Evolutionary conservation across 1,140 invertebrate species (phyloP), one percentile per base, ranked within the genome.

Genomic region (Branchinecta lynchi): DNA sequence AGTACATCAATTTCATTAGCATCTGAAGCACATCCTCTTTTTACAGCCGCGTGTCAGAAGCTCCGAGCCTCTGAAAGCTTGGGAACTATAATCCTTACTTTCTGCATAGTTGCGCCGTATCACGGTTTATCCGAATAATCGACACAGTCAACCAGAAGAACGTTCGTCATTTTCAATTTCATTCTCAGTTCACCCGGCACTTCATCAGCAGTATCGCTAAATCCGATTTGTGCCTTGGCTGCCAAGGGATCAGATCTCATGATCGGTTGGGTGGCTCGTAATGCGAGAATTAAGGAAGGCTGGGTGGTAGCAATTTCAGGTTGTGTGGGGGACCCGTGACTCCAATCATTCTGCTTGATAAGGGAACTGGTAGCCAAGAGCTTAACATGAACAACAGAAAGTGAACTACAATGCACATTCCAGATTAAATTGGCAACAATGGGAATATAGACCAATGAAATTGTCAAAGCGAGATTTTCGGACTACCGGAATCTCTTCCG

Each of bases 141-240:
- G 51, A 60, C 51, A 60, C 51, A 60, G 51, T 60, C 51, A 60
- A 60, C 51, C 51, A 60, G 51, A 60, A 60, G 17, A 60, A 15
- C 51, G 12, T 20, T 20, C 51, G 17, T 60, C 51, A 60, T 15
- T 60, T 60, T 60, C 51, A 60, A 60, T 60, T 60, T 60, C 32
- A 32, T 32, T 32, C 32, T 32, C 32, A 32, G 32, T 32, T 32
- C 51, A 60, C 51, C 51, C 51, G 12, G 51, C 51, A 60, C 51
- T 60, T 60, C 51, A 60, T 60, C 51, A 60, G 51, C 51, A 60
- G 17, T 60, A 60, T 60, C 51, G 17, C 12, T 6, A 60, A 60
- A 60, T 60, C 51, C 51, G 51, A 60, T 60, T 60, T 60, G 17
- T 20, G 12, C 6, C 51, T 6, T 12, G 3, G 51, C 12, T 15